phyloP scores from a whole-genome alignment of 2,888 invertebrate species.

The Eueremaeus valkanovi region DNA sequence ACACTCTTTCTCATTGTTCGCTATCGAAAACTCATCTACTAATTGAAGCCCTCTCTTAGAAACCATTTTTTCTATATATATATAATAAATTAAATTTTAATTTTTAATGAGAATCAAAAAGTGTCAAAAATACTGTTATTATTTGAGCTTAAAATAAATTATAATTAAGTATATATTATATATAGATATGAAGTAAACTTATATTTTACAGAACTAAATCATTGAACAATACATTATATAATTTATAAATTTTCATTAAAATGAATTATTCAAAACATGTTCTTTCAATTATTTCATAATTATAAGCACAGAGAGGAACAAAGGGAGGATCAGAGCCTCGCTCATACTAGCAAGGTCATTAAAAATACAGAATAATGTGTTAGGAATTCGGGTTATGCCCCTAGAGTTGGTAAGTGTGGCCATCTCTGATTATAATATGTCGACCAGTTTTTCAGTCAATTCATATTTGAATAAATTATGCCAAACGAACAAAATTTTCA shows the following conservation, averaged over 20 bases:
- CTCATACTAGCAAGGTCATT: too few species aligned
- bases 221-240: conserved; percentile 3
- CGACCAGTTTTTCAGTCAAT: neutral
- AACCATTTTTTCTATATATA: neutral
- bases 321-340: too few species aligned
- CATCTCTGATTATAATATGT: too few species aligned
- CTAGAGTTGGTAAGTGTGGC: too few species aligned
- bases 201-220: too few species aligned
- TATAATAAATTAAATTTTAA: too few species aligned
- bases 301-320: too few species aligned
- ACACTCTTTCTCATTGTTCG: neutral
- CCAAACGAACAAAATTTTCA: neutral
- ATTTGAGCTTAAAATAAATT: neutral
- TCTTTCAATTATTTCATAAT: conserved; percentile 23
- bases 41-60: neutral
- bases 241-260: conserved; percentile 7
- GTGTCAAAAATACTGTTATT: conserved; percentile 5
- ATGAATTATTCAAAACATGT: conserved; percentile 22
- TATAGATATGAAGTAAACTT: too few species aligned
- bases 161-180: neutral
- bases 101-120: neutral
- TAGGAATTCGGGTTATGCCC: too few species aligned
- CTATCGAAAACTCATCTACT: neutral
- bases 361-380: too few species aligned
- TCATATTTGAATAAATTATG: conserved; percentile 2